Conservation (phyloP, 1,140 invertebrate species). For the Drosophila orena region DNA sequence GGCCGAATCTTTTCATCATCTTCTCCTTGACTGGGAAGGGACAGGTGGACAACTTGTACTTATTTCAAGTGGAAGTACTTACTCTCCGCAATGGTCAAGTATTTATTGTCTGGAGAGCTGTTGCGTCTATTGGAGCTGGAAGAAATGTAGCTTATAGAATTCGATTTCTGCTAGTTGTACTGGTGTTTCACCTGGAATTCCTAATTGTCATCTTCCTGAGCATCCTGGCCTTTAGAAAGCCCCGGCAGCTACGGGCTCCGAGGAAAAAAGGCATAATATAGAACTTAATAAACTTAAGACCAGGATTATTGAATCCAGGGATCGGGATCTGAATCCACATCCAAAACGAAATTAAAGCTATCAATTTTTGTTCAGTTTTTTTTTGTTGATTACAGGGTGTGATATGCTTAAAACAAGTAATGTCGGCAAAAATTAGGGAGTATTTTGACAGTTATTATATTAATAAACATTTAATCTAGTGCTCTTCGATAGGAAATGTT, state of each 20-base stretch:
- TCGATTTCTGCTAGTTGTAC: not conserved
- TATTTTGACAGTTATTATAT: too few relatives aligned
- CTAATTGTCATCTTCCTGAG: not conserved
- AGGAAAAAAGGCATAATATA: constrained; percentile 49
- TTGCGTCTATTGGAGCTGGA: not conserved
- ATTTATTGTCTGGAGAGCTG: constrained; percentile 7
- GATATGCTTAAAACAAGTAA: too few relatives aligned
- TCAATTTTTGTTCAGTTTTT: not conserved
- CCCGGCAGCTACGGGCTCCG: constrained; percentile 18
- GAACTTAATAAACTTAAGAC: not conserved
- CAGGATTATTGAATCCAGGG: constrained; percentile 1
- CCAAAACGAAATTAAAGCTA: not conserved
- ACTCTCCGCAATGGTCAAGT: constrained; percentile 66
- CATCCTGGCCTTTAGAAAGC: not conserved
- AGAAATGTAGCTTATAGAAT: not conserved
- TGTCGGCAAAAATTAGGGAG: too few relatives aligned
- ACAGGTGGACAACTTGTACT: not conserved
- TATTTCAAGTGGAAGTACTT: constrained; percentile 10
- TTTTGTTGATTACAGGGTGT: too few relatives aligned
- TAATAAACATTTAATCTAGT: too few relatives aligned
- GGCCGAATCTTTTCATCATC: constrained; percentile 68
- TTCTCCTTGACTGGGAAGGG: constrained; percentile 56
- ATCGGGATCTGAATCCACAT: constrained; percentile 1
- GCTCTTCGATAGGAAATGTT: too few relatives aligned
- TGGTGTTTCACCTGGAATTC: constrained; percentile 29